These are phyloP conservation scores for Aptenodytes patagonicus DNA, from an alignment of 2,113 vertebrate genomes.

Conservation along the genomic window DNA sequence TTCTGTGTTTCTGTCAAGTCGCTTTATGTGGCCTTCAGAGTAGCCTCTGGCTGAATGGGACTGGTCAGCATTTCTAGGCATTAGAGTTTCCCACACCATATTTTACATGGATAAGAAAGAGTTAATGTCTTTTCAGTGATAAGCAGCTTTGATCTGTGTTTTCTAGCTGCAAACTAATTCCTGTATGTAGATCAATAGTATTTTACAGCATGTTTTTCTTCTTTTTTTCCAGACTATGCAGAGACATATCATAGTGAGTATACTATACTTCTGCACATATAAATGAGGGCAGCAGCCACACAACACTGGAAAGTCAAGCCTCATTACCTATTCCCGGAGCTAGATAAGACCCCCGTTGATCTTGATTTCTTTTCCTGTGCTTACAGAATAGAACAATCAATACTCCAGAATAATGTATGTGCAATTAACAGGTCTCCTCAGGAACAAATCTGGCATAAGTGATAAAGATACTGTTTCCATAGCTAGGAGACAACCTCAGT, in stretches of 20 bases:
- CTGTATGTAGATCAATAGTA: rapidly evolving
- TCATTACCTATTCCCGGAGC: neutral
- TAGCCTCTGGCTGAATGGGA: neutral
- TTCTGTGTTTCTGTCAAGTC: neutral
- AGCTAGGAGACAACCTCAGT: neutral
- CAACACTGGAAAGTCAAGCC: neutral
- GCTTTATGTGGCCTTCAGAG: neutral
- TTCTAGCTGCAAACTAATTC: neutral
- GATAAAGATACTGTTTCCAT: neutral
- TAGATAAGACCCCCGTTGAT: neutral
- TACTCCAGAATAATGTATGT: neutral
- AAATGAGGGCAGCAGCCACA: neutral
- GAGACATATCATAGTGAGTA: neutral
- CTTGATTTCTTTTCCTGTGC: neutral
- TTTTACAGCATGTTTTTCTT: neutral
- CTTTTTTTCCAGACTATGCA: neutral
- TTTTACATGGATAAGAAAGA: neutral
- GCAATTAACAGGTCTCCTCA: neutral
- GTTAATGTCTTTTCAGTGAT: neutral
- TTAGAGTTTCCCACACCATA: neutral
- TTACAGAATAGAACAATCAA: neutral
- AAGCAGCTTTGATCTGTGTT: neutral
- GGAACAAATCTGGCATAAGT: neutral
- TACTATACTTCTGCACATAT: neutral
- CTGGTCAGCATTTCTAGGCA: neutral